Conservation (phyloP, 1,140 invertebrate genomes). For the Nasonia giraulti region DNA sequence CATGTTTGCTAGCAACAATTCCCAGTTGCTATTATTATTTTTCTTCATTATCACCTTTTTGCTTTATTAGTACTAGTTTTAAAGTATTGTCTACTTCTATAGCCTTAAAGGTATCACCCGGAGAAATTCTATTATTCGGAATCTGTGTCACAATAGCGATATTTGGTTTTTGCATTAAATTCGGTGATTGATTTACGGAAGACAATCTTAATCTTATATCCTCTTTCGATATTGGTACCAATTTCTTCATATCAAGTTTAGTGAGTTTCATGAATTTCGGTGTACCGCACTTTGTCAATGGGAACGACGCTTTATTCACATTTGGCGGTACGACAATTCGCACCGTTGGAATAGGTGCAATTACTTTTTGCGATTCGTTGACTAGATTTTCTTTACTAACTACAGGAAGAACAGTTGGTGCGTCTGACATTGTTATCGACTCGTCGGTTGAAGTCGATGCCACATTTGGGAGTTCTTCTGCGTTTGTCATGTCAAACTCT, state of each 20-base stretch:
- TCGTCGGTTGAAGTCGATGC: constrained; percentile 4
- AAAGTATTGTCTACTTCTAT: constrained; percentile 59
- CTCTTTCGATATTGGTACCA: constrained; percentile 56
- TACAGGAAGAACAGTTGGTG: constrained; percentile 41
- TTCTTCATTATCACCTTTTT: constrained; percentile 48
- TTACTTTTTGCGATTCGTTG: constrained; percentile 24
- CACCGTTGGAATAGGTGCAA: constrained; percentile 34
- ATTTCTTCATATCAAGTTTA: constrained; percentile 58
- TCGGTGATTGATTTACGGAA: constrained; percentile 33
- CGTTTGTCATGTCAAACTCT: not conserved
- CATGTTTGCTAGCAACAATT: not conserved
- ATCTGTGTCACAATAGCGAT: constrained; percentile 53
- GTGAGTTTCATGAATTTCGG: constrained; percentile 58
- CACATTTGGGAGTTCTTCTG: not conserved
- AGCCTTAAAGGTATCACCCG: constrained; percentile 59
- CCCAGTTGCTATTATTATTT: constrained; percentile 16
- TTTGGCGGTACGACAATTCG: constrained; percentile 44
- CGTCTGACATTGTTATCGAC: not conserved
- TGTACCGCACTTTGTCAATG: constrained; percentile 18
- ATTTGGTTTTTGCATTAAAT: constrained; percentile 45
- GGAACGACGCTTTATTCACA: constrained; percentile 36
- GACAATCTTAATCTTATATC: constrained; percentile 54
- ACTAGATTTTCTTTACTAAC: constrained; percentile 58
- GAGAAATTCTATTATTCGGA: constrained; percentile 54
- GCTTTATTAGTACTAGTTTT: constrained; percentile 57